phyloP scores from a whole-genome alignment of 2,113 vertebrate species.

The Erythrocercus mccallii region DNA sequence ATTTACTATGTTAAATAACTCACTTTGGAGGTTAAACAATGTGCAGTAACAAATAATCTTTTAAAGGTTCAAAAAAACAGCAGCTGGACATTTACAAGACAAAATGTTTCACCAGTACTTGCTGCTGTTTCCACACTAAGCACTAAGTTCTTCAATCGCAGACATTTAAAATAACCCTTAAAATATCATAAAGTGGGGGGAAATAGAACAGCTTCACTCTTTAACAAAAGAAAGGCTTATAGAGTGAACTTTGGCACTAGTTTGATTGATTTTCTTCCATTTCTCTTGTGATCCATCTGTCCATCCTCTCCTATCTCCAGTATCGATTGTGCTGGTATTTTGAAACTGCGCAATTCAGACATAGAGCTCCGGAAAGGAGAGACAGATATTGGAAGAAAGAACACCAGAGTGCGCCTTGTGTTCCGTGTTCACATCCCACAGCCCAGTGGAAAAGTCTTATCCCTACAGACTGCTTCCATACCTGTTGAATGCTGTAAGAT shows the following conservation, averaged over 20 bases:
- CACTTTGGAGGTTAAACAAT: neutral
- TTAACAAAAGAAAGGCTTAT: neutral
- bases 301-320: constrained; percentile 63
- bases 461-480: constrained; percentile 92
- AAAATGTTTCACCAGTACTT: neutral
- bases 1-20: neutral
- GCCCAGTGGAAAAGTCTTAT: constrained; percentile 91
- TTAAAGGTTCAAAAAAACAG: neutral
- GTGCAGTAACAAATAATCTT: neutral
- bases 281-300: neutral
- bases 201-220: neutral
- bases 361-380: constrained; percentile 98
- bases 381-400: constrained; percentile 97
- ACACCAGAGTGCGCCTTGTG: constrained; percentile 94
- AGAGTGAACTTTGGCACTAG: neutral
- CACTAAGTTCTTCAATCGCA: neutral
- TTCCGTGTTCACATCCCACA: constrained; percentile 98
- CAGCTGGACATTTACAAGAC: neutral
- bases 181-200: neutral
- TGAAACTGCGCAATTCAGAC: constrained; percentile 97
- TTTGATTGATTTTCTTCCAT: constrained; percentile 1
- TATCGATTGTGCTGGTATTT: constrained; percentile 97
- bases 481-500: constrained; percentile 98
- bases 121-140: neutral
- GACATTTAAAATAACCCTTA: neutral